Percentiles rank a stretch among this genome's conserved stretches.
Conservation (phyloP, 2,113 vertebrate species). For the Burhinus bistriatus region DNA sequence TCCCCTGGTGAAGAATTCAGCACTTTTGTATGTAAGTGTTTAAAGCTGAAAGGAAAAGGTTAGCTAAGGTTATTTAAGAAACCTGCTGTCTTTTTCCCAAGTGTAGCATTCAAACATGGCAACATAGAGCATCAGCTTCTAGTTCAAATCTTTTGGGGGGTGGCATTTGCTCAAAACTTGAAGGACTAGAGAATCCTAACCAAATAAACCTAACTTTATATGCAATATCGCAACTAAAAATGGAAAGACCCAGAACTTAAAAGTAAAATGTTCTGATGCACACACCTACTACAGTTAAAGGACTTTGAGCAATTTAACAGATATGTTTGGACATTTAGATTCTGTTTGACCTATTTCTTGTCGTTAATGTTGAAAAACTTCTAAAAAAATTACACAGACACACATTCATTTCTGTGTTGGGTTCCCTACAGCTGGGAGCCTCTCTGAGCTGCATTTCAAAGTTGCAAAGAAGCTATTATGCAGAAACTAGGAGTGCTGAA, state of each 20-base stretch:
- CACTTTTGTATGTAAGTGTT: neutral
- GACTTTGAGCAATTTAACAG: neutral
- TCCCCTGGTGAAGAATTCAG: neutral
- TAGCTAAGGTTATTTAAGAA: constrained; percentile 1
- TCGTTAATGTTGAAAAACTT: neutral
- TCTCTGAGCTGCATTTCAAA: neutral
- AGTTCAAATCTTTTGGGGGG: neutral
- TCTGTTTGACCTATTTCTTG: neutral
- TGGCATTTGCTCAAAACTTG: constrained; percentile 19
- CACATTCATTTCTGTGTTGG: neutral
- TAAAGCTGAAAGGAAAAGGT: constrained; percentile 32
- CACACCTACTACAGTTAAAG: neutral
- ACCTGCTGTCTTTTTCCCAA: neutral
- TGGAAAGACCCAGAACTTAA: neutral
- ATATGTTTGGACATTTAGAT: neutral
- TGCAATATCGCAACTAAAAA: neutral
- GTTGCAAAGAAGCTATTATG: neutral
- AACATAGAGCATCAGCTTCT: neutral
- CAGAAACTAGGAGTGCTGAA: neutral
- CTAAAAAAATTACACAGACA: neutral
- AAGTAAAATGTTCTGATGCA: neutral
- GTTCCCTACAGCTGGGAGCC: neutral
- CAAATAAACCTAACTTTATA: neutral
- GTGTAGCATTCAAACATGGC: neutral
- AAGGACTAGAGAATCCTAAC: neutral